Percentiles rank a stretch among this genome's conserved stretches.
phyloP scores from a whole-genome alignment of 2,888 invertebrate species.

The Sarcophaga subvicina region DNA sequence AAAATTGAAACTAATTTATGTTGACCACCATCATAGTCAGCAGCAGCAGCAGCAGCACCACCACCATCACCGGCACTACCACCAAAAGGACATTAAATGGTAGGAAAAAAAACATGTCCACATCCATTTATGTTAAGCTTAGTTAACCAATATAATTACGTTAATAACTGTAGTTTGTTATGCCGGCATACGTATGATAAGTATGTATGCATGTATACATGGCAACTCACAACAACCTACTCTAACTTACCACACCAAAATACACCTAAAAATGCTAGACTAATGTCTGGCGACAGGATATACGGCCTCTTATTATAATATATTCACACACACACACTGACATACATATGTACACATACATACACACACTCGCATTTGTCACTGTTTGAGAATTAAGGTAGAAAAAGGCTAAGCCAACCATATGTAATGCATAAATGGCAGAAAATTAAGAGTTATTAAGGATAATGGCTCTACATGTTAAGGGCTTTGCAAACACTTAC shows the following conservation, averaged over 20 bases:
- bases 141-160: constrained; percentile 55
- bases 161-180: constrained; percentile 53
- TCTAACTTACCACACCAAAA: background rate
- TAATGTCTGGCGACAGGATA: constrained; percentile 27
- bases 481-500: background rate
- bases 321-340: no score
- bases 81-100: background rate
- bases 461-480: constrained; percentile 27
- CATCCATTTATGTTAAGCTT: constrained; percentile 43
- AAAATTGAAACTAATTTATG: constrained; percentile 38
- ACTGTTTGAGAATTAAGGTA: no score
- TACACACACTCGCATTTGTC: background rate
- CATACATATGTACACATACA: background rate
- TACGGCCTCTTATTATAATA: background rate
- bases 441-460: constrained; percentile 62
- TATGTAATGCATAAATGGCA: constrained; percentile 47
- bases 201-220: no score
- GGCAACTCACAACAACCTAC: background rate
- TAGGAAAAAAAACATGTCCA: constrained; percentile 20
- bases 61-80: background rate
- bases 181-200: background rate
- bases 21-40: constrained; percentile 24
- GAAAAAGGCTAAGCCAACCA: background rate
- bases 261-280: constrained; percentile 15
- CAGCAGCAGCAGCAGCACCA: background rate